phyloP scores from a whole-genome alignment of 2,888 invertebrate species.

The Plebejus melissa region DNA sequence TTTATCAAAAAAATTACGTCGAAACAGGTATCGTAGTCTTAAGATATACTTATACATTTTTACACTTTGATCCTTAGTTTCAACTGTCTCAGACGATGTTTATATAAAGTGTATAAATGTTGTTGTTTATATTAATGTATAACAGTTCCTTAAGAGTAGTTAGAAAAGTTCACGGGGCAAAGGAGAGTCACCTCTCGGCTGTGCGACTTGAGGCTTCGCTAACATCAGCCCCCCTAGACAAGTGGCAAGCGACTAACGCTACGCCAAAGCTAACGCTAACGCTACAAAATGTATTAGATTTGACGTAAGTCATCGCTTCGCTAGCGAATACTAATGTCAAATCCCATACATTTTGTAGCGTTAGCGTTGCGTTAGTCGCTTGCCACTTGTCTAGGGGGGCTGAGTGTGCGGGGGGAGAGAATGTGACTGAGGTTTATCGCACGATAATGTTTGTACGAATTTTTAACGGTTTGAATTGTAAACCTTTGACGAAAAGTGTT shows the following conservation, averaged over 20 bases:
- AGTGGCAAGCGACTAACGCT: too few species aligned
- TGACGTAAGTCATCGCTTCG: too few species aligned
- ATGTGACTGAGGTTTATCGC: background rate
- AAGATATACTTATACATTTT: conserved; percentile 40
- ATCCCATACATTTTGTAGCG: too few species aligned
- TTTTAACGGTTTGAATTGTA: background rate
- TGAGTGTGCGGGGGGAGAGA: too few species aligned
- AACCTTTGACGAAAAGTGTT: too few species aligned
- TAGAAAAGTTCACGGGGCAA: conserved; percentile 22
- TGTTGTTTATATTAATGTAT: conserved; percentile 64
- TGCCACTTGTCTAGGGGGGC: too few species aligned
- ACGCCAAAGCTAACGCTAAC: too few species aligned
- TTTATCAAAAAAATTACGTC: conserved; percentile 32
- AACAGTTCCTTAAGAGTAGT: conserved; percentile 59
- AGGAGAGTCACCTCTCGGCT: background rate
- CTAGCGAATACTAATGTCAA: too few species aligned
- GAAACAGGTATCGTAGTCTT: conserved; percentile 41
- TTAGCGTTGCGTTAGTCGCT: too few species aligned
- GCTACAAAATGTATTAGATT: too few species aligned
- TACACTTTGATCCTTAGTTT: conserved; percentile 36
- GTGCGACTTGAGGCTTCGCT: background rate
- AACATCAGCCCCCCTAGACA: too few species aligned
- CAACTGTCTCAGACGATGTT: conserved; percentile 44
- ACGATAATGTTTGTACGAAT: background rate
- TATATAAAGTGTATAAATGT: conserved; percentile 56